phyloP scores from a whole-genome alignment of 2,113 vertebrate genomes.

The Antennarius striatus region DNA sequence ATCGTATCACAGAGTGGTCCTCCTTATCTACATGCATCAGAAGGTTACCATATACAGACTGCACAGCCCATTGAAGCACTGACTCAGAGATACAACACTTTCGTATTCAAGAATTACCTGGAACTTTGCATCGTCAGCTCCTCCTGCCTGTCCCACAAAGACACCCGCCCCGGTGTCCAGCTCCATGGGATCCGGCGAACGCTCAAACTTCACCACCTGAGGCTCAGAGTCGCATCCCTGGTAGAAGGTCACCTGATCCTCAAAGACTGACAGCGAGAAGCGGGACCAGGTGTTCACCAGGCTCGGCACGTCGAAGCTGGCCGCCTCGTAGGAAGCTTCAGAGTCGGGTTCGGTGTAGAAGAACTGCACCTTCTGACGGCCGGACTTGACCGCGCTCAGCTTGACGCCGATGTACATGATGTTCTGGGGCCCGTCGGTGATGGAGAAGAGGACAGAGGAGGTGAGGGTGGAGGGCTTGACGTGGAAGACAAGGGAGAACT shows the following conservation, averaged over 20 bases:
- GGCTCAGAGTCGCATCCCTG: slow-evolving; percentile 83
- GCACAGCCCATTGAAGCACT: too few species aligned
- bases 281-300: slow-evolving; percentile 81
- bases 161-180: slow-evolving; percentile 82
- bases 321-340: slow-evolving; percentile 75
- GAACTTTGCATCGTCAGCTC: slow-evolving; percentile 85
- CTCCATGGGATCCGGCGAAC: slow-evolving; percentile 84
- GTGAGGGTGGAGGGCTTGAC: slow-evolving; percentile 77
- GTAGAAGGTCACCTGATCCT: slow-evolving; percentile 82
- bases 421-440: slow-evolving; percentile 83
- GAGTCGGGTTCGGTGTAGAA: slow-evolving; percentile 88
- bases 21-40: too few species aligned
- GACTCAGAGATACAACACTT: too few species aligned
- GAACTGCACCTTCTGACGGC: slow-evolving; percentile 82
- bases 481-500: slow-evolving; percentile 89
- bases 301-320: slow-evolving; percentile 83
- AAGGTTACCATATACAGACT: too few species aligned
- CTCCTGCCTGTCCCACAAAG: slow-evolving; percentile 91
- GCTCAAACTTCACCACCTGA: slow-evolving; percentile 76
- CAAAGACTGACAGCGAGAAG: slow-evolving; percentile 84
- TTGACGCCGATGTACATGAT: slow-evolving; percentile 88
- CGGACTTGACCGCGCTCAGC: slow-evolving; percentile 73
- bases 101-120: slow-evolving; percentile 75
- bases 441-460: slow-evolving; percentile 84
- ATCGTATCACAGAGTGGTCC: too few species aligned